A percentile compares a stretch with the other conserved stretches of the same genome.
These are phyloP conservation scores for Lasioglossum figueresi DNA, from an alignment of 2,888 invertebrate species.

Conservation along the genomic window DNA sequence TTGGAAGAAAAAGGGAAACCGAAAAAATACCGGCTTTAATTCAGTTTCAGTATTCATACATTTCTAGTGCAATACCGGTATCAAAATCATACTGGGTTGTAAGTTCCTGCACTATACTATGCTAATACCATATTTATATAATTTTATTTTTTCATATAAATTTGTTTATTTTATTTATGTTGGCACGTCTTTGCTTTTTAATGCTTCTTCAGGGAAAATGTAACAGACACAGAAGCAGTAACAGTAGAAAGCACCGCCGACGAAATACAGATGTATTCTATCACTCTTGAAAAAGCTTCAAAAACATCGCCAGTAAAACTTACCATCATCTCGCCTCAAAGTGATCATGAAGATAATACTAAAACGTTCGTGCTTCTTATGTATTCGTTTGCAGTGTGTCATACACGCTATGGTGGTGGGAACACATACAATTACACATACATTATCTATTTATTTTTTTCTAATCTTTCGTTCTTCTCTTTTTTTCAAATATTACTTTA, in stretches of 20 bases:
- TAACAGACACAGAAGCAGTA: constrained; percentile 34
- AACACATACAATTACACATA: constrained; percentile 16
- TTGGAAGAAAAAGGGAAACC: background rate
- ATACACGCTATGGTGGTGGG: constrained; percentile 61
- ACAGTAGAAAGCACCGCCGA: constrained; percentile 30
- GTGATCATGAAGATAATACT: constrained; percentile 63
- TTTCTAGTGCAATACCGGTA: background rate
- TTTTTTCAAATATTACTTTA: background rate
- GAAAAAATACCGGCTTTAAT: background rate
- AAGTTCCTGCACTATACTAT: background rate
- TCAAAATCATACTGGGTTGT: background rate
- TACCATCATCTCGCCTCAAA: constrained; percentile 39
- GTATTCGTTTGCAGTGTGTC: constrained; percentile 45
- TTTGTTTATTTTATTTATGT: constrained; percentile 45
- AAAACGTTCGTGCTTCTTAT: constrained; percentile 73
- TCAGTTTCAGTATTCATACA: background rate
- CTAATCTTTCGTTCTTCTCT: background rate
- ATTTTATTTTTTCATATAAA: background rate
- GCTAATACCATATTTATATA: background rate
- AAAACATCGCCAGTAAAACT: constrained; percentile 38
- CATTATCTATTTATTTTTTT: constrained; percentile 13
- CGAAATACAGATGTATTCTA: constrained; percentile 28
- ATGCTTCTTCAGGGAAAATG: constrained; percentile 57
- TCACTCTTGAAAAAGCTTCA: constrained; percentile 26
- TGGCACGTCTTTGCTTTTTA: constrained; percentile 64